phyloP scores from a whole-genome alignment of 2,888 invertebrate species.

The Catocala sponsa region DNA sequence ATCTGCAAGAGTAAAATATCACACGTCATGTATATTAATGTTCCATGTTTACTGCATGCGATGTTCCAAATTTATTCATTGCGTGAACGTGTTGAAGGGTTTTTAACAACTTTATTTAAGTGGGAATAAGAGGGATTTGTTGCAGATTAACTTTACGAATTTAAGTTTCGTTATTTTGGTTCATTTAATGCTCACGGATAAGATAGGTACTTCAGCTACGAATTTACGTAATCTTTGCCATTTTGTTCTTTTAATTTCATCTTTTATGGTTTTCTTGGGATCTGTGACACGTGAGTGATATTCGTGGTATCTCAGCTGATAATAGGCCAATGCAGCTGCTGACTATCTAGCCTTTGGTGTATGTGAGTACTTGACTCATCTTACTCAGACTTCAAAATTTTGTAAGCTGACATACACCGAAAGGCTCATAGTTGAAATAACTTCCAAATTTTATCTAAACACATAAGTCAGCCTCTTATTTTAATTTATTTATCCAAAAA shows the following conservation, averaged over 20 bases:
- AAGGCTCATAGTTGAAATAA: too few relatives aligned
- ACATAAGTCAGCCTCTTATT: too few relatives aligned
- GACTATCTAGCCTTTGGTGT: too few relatives aligned
- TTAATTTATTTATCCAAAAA: too few relatives aligned
- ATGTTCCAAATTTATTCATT: conserved; percentile 77
- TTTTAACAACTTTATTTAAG: conserved; percentile 48
- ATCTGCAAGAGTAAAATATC: conserved; percentile 78
- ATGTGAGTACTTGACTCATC: too few relatives aligned
- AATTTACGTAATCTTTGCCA: background rate
- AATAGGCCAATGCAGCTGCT: too few relatives aligned
- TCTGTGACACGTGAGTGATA: too few relatives aligned
- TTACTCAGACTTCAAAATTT: too few relatives aligned
- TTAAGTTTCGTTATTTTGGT: background rate
- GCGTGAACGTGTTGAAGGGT: conserved; percentile 49
- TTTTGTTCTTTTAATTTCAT: background rate
- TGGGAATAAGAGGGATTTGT: conserved; percentile 40
- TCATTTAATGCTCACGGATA: background rate
- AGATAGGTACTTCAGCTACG: background rate
- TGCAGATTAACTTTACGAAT: conserved; percentile 22
- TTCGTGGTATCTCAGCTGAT: too few relatives aligned
- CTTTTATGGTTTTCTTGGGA: too few relatives aligned
- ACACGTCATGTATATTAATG: conserved; percentile 81
- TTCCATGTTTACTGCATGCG: conserved; percentile 70
- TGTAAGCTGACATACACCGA: too few relatives aligned
- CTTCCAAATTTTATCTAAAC: too few relatives aligned